These are phyloP conservation scores for Tyrophagus putrescentiae DNA, from an alignment of 1,140 invertebrate genomes.

Conservation along the genomic window DNA sequence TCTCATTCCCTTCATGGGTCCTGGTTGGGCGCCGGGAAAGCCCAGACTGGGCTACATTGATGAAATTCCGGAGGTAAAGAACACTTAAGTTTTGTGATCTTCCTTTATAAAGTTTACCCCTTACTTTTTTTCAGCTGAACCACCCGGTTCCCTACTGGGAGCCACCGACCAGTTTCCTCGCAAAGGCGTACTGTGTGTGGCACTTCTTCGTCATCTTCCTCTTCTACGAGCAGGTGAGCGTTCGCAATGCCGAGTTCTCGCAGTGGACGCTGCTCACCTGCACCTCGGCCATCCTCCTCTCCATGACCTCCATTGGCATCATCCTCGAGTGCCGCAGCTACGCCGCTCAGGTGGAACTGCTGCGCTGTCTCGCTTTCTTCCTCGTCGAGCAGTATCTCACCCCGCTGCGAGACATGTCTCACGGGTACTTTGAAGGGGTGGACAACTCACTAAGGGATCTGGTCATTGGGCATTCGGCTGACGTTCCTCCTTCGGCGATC, in stretches of 20 bases:
- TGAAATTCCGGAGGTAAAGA: conserved; percentile 55
- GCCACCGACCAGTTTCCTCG: conserved; percentile 16
- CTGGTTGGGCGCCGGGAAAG: conserved; percentile 67
- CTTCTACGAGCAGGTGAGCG: conserved; percentile 25
- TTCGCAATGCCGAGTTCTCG: conserved; percentile 8
- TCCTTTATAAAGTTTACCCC: neutral
- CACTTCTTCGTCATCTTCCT: conserved; percentile 22
- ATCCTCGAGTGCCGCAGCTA: conserved; percentile 17
- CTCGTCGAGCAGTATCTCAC: conserved; percentile 16
- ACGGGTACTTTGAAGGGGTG: neutral
- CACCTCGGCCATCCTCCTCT: conserved; percentile 14
- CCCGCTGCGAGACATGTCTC: no score
- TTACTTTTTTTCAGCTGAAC: conserved; percentile 26
- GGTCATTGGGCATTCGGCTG: conserved; percentile 1
- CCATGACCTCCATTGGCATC: conserved; percentile 22
- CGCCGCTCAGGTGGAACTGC: conserved; percentile 17
- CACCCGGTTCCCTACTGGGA: conserved; percentile 23
- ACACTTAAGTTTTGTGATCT: neutral
- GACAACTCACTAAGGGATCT: neutral
- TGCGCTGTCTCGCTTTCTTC: conserved; percentile 24
- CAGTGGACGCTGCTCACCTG: conserved; percentile 16
- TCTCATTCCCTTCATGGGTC: conserved; percentile 58
- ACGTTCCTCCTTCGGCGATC: conserved; percentile 17
- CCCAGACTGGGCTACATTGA: conserved; percentile 58
- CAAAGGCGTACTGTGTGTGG: conserved; percentile 23